Evolutionary conservation across 2,888 invertebrate genomes (phyloP).

Genomic region (Agonopterix heracliana): DNA sequence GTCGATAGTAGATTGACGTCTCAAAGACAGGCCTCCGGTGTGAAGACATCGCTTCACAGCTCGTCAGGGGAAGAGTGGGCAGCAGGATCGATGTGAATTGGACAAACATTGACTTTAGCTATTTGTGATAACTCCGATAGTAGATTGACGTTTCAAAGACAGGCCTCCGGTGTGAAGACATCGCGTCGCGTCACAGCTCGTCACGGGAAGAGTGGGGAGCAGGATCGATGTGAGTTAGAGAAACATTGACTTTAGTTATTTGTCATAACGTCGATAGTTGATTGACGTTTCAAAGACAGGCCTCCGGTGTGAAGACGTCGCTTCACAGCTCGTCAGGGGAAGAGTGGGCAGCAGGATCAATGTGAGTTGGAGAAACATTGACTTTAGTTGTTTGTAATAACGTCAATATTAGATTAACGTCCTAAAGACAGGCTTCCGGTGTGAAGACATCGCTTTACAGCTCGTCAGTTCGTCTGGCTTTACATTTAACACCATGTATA

Average conservation of each 20-base stretch:
- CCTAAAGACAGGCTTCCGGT: conserved; percentile 65
- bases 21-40: conserved; percentile 66
- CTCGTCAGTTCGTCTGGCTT: no score
- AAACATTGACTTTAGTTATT: no score
- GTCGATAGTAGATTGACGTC: conserved; percentile 74
- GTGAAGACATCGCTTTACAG: conserved; percentile 85
- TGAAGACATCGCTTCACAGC: conserved; percentile 83
- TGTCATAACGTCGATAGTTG: conserved; percentile 74
- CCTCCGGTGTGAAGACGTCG: conserved; percentile 80
- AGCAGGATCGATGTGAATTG: conserved; percentile 79
- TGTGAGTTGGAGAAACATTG: conserved; percentile 50
- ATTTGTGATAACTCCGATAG: conserved; percentile 74
- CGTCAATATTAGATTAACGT: conserved; percentile 74
- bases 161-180: conserved; percentile 79
- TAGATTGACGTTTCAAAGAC: conserved; percentile 62
- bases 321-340: conserved; percentile 80
- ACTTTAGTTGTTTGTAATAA: conserved; percentile 43
- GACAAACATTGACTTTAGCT: no score
- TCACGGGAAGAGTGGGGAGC: conserved; percentile 80
- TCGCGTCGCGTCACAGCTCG: conserved; percentile 83
- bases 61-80: conserved; percentile 80
- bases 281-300: conserved; percentile 65
- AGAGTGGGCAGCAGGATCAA: conserved; percentile 82
- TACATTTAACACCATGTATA: no score
- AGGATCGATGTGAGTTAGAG: conserved; percentile 77